These are phyloP conservation scores for Kradibia gibbosae DNA, from an alignment of 1,140 invertebrate species.

Conservation along the genomic window DNA sequence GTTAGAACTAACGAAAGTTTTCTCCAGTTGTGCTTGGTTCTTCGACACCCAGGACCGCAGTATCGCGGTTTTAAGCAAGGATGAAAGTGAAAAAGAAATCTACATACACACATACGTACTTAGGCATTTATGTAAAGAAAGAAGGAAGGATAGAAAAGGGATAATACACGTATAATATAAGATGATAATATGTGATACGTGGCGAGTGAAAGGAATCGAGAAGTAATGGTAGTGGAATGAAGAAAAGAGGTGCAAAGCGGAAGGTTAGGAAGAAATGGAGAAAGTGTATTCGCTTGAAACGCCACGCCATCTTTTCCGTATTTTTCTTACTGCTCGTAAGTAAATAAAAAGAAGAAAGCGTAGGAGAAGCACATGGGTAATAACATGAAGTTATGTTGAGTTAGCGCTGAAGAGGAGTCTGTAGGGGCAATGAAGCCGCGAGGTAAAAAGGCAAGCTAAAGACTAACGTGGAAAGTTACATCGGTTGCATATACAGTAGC, in stretches of 20 bases:
- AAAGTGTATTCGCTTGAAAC: not conserved
- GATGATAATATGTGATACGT: not conserved
- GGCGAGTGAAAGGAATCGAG: not conserved
- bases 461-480: not conserved
- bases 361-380: not conserved
- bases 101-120: too few species aligned
- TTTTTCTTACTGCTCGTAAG: not conserved
- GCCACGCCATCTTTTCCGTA: slow-evolving; percentile 4
- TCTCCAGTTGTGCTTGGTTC: not conserved
- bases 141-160: slow-evolving; percentile 11
- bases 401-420: not conserved
- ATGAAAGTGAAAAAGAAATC: slow-evolving; percentile 24
- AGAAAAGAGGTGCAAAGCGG: too few species aligned
- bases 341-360: not conserved
- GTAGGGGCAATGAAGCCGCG: not conserved
- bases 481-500: not conserved
- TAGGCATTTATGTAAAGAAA: too few species aligned
- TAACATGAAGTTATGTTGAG: too few species aligned
- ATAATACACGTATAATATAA: not conserved
- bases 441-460: not conserved
- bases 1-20: slow-evolving; percentile 6
- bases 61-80: slow-evolving; percentile 15
- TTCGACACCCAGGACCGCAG: slow-evolving; percentile 41
- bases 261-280: not conserved
- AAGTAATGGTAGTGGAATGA: not conserved